Evolutionary conservation across 2,797 vertebrate species (phyloP).

Genomic region (Triplophysa yarkandensis): DNA sequence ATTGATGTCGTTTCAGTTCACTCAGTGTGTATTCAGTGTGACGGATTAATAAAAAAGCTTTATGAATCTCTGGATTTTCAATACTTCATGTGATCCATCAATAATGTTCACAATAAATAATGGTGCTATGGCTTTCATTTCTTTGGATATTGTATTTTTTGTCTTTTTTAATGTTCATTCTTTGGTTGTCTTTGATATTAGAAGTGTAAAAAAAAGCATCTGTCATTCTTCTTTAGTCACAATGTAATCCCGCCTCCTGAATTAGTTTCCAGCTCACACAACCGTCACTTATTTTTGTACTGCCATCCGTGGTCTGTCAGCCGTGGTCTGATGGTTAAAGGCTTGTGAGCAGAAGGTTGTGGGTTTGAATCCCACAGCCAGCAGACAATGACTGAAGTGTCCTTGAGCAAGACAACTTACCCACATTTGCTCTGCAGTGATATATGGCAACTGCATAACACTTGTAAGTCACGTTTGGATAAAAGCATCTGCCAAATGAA

Average conservation of each 20-base stretch:
- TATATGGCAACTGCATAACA: too few species aligned
- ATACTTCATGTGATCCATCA: not conserved
- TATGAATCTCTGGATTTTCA: not conserved
- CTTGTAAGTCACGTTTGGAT: too few species aligned
- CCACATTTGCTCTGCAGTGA: too few species aligned
- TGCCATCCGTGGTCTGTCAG: too few species aligned
- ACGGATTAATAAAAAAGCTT: not conserved
- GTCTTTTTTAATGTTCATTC: not conserved
- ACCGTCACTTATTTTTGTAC: too few species aligned
- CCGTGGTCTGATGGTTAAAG: too few species aligned
- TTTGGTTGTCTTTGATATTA: not conserved
- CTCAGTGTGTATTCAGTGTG: not conserved
- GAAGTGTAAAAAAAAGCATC: not conserved
- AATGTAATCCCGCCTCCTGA: constrained; percentile 9
- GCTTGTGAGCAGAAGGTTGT: too few species aligned
- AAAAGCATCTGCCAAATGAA: too few species aligned
- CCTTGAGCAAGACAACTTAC: too few species aligned
- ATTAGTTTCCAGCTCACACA: constrained; percentile 40
- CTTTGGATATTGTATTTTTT: not conserved
- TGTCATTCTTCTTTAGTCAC: not conserved
- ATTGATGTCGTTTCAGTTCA: constrained; percentile 19
- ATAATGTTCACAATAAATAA: not conserved
- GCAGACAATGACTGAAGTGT: too few species aligned
- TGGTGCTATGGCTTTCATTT: not conserved
- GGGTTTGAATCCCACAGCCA: too few species aligned